A percentile compares a stretch with the other conserved stretches of the same genome.
These are phyloP conservation scores for Porites divaricata DNA, from an alignment of 92 coral and sea anemone species.

Conservation along the genomic window DNA sequence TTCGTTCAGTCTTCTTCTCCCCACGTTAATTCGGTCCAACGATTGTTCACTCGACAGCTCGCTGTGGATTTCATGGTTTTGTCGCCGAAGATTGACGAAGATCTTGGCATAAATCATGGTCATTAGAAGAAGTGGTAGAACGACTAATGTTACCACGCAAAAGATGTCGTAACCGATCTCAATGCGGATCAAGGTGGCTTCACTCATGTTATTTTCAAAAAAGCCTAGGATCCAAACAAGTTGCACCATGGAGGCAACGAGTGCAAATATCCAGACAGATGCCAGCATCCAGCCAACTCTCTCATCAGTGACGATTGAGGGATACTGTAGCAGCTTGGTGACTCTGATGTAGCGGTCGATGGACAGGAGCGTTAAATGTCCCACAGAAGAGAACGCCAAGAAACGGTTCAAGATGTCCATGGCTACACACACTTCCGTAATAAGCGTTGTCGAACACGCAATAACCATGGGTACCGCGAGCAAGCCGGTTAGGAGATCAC, in stretches of 20 bases:
- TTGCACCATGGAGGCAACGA: conserved; percentile 65
- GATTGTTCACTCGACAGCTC: conserved; percentile 25
- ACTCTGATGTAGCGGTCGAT: conserved; percentile 81
- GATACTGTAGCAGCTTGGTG: conserved; percentile 61
- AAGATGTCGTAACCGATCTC: conserved; percentile 68
- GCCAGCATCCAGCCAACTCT: conserved; percentile 29
- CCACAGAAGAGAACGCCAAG: conserved; percentile 77
- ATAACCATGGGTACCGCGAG: conserved; percentile 69
- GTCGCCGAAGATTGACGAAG: conserved; percentile 55
- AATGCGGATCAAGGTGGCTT: conserved; percentile 25
- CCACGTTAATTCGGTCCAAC: not conserved
- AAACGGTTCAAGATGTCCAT: conserved; percentile 81
- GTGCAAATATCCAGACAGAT: conserved; percentile 65
- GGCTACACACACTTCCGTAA: conserved; percentile 43
- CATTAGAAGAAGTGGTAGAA: conserved; percentile 62
- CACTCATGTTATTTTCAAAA: not conserved
- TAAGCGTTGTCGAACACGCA: conserved; percentile 58
- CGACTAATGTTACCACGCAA: conserved; percentile 59
- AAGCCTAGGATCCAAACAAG: conserved; percentile 59
- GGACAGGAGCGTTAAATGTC: conserved; percentile 72
- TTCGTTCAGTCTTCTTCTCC: conserved; percentile 50
- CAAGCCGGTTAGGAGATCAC: conserved; percentile 76
- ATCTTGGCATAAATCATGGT: conserved; percentile 61
- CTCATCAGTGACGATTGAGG: conserved; percentile 52
- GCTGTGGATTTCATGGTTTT: conserved; percentile 22